Base-by-base conservation (phyloP, 2,113 vertebrate genomes). In the Mohoua ochrocephala region DNA sequence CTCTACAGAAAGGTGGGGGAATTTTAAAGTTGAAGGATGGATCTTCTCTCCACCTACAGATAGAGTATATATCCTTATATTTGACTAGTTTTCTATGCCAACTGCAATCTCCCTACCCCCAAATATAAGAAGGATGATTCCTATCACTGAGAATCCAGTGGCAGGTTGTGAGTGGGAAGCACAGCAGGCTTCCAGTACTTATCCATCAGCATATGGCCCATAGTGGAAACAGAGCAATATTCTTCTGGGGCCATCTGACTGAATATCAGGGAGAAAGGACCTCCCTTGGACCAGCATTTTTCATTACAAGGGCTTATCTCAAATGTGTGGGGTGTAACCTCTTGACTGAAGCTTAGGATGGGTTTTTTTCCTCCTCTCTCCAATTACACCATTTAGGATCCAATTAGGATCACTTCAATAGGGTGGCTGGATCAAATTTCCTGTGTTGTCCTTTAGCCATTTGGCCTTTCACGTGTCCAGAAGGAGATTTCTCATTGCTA, bases 21-120 rank as follows among this genome's bases (percentile, higher is more conserved):
- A 33, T 61, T 67, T 87, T 30, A 19, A 50, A 39, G 63, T 47
- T 70, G 37, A 45, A 59, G 47, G 21, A 24, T 24, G 4, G 42
- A 53, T 53, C 24, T 59, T 82, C 39, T 81, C 56, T 81, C 15
- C 4, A 26, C 4, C 4, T 42, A 27, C 10, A 44, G 16, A 7
- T 24, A 56, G 45, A 18, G 3, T 67, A 2, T 17, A 60, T 37
- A 14, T n/a, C 54, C 64, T 67, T 70, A 35, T 7, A 37, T 90
- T 63, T 89, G 47, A 24, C 33, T 57, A 7, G 6, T 54, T 82
- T 84, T 61, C n/a, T 76, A 4, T 56, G 57, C 10, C 44, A 76
- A 1, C 22, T 65, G 19, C 5, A 0, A 0, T 44, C 12, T 44
- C 16, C 44, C 33, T 45, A 11, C 8, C 11, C 7, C 3, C 17